phyloP scores from a whole-genome alignment of 2,888 invertebrate genomes.

The Aphidius colemani region DNA sequence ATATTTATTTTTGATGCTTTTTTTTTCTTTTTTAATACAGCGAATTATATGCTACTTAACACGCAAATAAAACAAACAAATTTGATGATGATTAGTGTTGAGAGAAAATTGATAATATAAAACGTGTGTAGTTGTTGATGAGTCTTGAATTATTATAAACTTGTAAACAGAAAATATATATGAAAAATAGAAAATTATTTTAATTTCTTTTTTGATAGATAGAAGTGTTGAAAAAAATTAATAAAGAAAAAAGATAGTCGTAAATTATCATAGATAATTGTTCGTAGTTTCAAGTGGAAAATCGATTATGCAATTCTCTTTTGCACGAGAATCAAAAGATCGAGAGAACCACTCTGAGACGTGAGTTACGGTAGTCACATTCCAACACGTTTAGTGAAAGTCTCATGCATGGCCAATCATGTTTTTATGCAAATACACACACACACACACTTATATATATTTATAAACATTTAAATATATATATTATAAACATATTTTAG shows the following conservation, averaged over 20 bases:
- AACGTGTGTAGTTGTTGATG: constrained; percentile 15
- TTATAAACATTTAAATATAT: no score
- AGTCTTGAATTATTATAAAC: background rate
- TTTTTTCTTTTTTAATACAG: no score
- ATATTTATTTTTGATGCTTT: no score
- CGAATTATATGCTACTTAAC: no score
- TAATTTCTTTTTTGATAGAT: constrained; percentile 14
- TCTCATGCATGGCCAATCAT: constrained; percentile 51
- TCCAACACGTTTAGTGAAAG: constrained; percentile 58
- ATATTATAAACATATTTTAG: no score
- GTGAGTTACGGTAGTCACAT: constrained; percentile 56
- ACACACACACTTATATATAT: constrained; percentile 2
- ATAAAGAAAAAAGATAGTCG: background rate
- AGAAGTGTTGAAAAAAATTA: background rate
- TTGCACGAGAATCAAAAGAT: constrained; percentile 24
- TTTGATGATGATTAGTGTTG: no score
- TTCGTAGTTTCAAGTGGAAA: constrained; percentile 11
- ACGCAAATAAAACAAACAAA: no score
- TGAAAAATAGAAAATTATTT: background rate
- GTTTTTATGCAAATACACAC: constrained; percentile 45
- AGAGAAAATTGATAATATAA: constrained; percentile 23
- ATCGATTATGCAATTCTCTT: constrained; percentile 39
- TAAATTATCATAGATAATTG: constrained; percentile 23
- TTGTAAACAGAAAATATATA: background rate
- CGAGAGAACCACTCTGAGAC: constrained; percentile 25